phyloP scores from a whole-genome alignment of 2,888 invertebrate species.

The Malthinus seriepunctatus region DNA sequence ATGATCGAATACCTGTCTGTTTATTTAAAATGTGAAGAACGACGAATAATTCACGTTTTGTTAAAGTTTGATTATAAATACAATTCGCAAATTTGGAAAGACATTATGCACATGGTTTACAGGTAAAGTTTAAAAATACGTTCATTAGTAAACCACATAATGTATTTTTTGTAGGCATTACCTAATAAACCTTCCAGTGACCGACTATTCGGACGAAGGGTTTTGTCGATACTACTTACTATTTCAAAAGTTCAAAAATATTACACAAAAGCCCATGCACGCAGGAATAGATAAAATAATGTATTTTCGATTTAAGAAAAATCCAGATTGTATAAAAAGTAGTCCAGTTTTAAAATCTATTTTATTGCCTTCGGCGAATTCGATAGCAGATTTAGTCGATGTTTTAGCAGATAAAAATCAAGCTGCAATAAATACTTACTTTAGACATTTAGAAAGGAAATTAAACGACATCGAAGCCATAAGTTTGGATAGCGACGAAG shows the following conservation, averaged over 20 bases:
- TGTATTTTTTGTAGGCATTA: constrained; percentile 35
- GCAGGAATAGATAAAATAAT: constrained; percentile 36
- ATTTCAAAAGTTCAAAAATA: constrained; percentile 42
- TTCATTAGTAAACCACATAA: neutral
- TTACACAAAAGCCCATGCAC: constrained; percentile 23
- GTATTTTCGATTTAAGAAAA: constrained; percentile 35
- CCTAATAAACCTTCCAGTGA: constrained; percentile 33
- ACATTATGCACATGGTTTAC: constrained; percentile 39
- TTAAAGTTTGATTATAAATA: constrained; percentile 33
- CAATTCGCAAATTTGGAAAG: constrained; percentile 28
- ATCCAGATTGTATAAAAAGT: constrained; percentile 33
- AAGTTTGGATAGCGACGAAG: constrained; percentile 31
- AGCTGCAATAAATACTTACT: constrained; percentile 31
- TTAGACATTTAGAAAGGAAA: constrained; percentile 35
- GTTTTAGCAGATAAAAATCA: constrained; percentile 26
- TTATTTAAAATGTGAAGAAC: constrained; percentile 36
- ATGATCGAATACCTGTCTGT: constrained; percentile 35
- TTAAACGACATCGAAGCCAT: constrained; percentile 15
- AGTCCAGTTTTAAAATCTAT: constrained; percentile 36
- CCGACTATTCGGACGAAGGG: constrained; percentile 36
- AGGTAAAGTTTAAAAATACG: constrained; percentile 32
- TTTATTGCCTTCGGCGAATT: constrained; percentile 29
- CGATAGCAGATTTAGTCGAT: constrained; percentile 31
- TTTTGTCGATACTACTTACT: constrained; percentile 43
- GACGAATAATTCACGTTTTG: constrained; percentile 41